Conservation (phyloP, 1,140 invertebrate genomes). For the Nephotettix cincticeps region DNA sequence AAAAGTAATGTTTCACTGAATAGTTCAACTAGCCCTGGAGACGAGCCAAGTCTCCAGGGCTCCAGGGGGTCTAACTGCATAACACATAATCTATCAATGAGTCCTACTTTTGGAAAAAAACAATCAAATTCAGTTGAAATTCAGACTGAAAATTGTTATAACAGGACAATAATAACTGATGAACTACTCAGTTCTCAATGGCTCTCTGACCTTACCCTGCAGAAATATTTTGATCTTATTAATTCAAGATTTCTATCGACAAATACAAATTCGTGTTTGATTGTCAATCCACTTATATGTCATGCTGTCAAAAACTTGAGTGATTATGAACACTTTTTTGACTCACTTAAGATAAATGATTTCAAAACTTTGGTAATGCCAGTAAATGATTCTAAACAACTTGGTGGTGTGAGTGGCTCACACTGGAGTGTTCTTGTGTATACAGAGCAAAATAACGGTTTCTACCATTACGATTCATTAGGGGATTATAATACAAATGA, state of each 20-base stretch:
- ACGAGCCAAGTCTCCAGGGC: no score
- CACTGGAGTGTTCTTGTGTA: not conserved
- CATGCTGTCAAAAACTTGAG: not conserved
- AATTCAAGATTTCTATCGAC: not conserved
- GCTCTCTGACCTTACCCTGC: not conserved
- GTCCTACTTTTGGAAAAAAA: no score
- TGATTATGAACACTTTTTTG: not conserved
- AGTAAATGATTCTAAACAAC: not conserved
- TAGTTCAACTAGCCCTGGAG: no score
- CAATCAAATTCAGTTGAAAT: no score
- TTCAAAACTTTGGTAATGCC: not conserved
- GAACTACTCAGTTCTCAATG: no score
- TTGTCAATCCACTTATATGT: not conserved
- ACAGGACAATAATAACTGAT: no score
- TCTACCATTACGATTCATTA: not conserved
- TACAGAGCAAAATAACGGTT: not conserved
- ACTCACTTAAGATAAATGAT: not conserved
- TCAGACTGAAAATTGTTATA: no score
- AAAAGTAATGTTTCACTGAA: no score
- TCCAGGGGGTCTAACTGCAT: no score
- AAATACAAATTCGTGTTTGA: not conserved
- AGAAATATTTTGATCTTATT: no score
- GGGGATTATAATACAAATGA: not conserved
- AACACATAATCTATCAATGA: no score
- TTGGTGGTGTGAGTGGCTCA: not conserved